phyloP scores from a whole-genome alignment of 1,140 invertebrate genomes.

The Drosophila neocordata region DNA sequence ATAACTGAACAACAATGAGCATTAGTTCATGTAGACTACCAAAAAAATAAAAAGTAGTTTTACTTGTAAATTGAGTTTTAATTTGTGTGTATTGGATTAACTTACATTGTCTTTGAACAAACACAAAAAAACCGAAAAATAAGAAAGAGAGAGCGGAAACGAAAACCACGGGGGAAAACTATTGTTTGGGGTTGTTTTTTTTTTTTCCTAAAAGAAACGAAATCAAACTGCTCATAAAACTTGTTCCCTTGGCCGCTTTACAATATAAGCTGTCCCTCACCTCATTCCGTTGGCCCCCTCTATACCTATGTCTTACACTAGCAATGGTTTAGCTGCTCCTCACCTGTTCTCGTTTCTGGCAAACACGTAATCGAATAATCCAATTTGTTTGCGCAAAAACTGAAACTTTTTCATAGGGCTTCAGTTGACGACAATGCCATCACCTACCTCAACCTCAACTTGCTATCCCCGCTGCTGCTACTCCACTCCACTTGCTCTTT shows the following conservation, averaged over 20 bases:
- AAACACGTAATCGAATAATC: slow-evolving; percentile 81
- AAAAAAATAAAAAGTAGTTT: not conserved
- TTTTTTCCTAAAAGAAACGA: slow-evolving; percentile 32
- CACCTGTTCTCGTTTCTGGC: slow-evolving; percentile 48
- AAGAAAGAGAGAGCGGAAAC: not conserved
- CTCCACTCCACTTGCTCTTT: no score
- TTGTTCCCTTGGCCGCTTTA: slow-evolving; percentile 72
- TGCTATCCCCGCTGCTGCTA: no score
- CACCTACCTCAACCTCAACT: slow-evolving; percentile 13
- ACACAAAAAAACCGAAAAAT: not conserved
- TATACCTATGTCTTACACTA: no score
- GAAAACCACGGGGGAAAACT: slow-evolving; percentile 25
- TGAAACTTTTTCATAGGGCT: slow-evolving; percentile 77
- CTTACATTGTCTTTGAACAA: not conserved
- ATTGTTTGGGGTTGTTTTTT: slow-evolving; percentile 1
- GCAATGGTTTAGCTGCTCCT: slow-evolving; percentile 9
- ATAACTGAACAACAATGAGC: no score
- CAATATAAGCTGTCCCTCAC: slow-evolving; percentile 42
- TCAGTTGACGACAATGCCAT: slow-evolving; percentile 57
- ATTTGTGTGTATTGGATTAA: slow-evolving; percentile 6
- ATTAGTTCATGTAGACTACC: no score
- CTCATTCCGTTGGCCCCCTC: slow-evolving; percentile 18
- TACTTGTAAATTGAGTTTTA: slow-evolving; percentile 1
- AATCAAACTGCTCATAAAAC: slow-evolving; percentile 58
- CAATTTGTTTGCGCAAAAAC: slow-evolving; percentile 79